Percentiles rank a stretch among this genome's conserved stretches.
phyloP scores from a whole-genome alignment of 2,888 invertebrate species.

The Cataglyphis altisquamis region DNA sequence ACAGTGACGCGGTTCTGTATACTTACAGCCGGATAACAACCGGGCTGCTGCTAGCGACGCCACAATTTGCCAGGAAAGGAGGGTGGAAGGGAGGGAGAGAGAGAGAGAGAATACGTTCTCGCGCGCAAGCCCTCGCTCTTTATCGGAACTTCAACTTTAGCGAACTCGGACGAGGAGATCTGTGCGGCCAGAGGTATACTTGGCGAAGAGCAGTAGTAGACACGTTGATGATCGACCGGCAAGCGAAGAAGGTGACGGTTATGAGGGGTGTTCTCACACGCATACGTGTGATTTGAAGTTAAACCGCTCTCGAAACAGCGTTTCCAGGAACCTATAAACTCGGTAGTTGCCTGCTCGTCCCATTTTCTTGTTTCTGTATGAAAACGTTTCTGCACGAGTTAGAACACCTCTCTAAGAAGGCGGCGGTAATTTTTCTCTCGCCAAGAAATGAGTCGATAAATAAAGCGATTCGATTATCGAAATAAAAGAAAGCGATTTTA shows the following conservation, averaged over 20 bases:
- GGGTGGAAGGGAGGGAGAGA: neutral
- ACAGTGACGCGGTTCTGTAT: constrained; percentile 68
- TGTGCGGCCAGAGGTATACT: constrained; percentile 64
- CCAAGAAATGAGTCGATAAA: neutral
- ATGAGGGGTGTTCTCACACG: constrained; percentile 67
- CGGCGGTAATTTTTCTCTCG: neutral
- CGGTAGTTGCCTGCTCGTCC: constrained; percentile 25
- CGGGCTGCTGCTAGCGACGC: constrained; percentile 70
- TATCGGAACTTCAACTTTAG: constrained; percentile 54
- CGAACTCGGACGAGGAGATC: constrained; percentile 44
- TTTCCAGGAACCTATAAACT: constrained; percentile 74
- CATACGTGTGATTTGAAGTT: constrained; percentile 67
- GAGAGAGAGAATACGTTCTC: constrained; percentile 39
- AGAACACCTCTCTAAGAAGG: neutral
- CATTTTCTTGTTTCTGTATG: neutral
- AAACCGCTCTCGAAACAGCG: constrained; percentile 49
- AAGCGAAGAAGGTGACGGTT: constrained; percentile 72
- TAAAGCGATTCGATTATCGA: neutral
- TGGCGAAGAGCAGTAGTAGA: constrained; percentile 44
- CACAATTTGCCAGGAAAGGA: constrained; percentile 60
- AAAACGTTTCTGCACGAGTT: constrained; percentile 4
- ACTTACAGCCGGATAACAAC: constrained; percentile 80
- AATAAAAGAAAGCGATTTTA: neutral
- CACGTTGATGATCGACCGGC: constrained; percentile 67
- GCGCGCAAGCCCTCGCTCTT: constrained; percentile 36